A percentile compares a stretch with the other conserved stretches of the same genome.
Evolutionary conservation across 2,797 vertebrate genomes (phyloP).

Genomic region (Brachyalestes nurse): DNA sequence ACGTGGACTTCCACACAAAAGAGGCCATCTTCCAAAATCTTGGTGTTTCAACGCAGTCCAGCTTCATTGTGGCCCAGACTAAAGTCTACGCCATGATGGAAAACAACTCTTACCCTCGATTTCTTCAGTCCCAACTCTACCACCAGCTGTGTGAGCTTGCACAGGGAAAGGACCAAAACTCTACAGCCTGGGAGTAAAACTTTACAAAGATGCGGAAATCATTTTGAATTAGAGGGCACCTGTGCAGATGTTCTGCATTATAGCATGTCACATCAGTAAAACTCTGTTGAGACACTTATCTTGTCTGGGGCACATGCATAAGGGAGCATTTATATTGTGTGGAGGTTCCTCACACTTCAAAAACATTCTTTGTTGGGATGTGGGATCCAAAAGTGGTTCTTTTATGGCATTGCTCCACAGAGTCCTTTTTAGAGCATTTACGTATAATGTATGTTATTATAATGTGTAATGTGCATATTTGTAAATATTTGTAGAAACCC

Average conservation of each 20-base stretch:
- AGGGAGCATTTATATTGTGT: neutral
- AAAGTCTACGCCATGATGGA: slow-evolving; percentile 90
- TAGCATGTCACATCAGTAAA: too few species aligned
- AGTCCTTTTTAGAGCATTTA: neutral
- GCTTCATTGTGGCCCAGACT: slow-evolving; percentile 85
- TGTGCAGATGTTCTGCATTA: neutral
- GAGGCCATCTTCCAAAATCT: slow-evolving; percentile 81
- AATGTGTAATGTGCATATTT: neutral
- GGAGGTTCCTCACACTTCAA: neutral
- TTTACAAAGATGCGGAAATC: neutral
- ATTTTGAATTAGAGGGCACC: neutral
- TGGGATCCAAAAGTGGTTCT: neutral
- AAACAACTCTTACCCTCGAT: slow-evolving; percentile 89
- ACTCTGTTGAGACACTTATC: too few species aligned
- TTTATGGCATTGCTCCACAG: neutral
- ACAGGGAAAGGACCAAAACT: neutral
- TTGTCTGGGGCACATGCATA: too few species aligned
- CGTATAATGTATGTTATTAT: neutral
- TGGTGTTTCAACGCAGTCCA: slow-evolving; percentile 72
- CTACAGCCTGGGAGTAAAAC: neutral
- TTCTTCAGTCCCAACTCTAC: slow-evolving; percentile 88
- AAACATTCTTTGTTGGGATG: too few species aligned
- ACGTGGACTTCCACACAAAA: slow-evolving; percentile 91
- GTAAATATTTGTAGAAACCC: slow-evolving; percentile 9
- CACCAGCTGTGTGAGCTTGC: slow-evolving; percentile 70